These are phyloP conservation scores for Nannobrachium achirus DNA, from an alignment of 2,113 vertebrate species.

Conservation along the genomic window DNA sequence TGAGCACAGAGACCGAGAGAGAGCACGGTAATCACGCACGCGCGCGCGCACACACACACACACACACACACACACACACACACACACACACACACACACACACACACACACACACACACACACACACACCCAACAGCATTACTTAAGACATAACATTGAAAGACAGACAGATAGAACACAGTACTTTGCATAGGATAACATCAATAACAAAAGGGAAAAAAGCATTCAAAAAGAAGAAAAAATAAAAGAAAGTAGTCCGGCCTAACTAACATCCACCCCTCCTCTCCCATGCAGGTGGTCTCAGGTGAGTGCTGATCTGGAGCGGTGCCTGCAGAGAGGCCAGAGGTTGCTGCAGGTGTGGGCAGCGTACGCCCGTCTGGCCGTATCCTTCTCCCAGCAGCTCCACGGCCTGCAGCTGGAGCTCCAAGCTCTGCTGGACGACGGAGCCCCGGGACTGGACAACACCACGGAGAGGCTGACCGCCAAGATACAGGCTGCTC, in stretches of 20 bases:
- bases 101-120: slow-evolving; percentile 1
- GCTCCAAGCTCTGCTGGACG: slow-evolving; percentile 57
- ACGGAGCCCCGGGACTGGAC: slow-evolving; percentile 51
- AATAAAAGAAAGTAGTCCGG: too few relatives aligned
- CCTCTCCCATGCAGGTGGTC: slow-evolving; percentile 84
- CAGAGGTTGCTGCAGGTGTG: slow-evolving; percentile 74
- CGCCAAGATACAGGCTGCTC: slow-evolving; percentile 65
- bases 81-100: background rate
- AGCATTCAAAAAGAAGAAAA: too few relatives aligned
- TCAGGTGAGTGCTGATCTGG: slow-evolving; percentile 67
- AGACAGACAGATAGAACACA: too few relatives aligned
- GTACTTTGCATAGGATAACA: too few relatives aligned
- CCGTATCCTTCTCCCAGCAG: slow-evolving; percentile 51
- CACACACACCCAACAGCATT: background rate
- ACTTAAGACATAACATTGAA: too few relatives aligned
- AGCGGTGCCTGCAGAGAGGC: slow-evolving; percentile 67
- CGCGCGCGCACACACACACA: background rate
- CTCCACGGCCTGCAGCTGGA: slow-evolving; percentile 74
- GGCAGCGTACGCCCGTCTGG: slow-evolving; percentile 64
- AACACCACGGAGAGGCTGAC: slow-evolving; percentile 67
- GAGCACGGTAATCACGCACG: slow-evolving; percentile 69
- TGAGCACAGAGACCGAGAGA: slow-evolving; percentile 66
- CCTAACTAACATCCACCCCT: too few relatives aligned
- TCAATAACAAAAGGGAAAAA: too few relatives aligned
- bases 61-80: slow-evolving; percentile 1